Evolutionary conservation across 1,140 invertebrate genomes (phyloP), one percentile per base, ranked within the genome.

Genomic region (Maniola jurtina): DNA sequence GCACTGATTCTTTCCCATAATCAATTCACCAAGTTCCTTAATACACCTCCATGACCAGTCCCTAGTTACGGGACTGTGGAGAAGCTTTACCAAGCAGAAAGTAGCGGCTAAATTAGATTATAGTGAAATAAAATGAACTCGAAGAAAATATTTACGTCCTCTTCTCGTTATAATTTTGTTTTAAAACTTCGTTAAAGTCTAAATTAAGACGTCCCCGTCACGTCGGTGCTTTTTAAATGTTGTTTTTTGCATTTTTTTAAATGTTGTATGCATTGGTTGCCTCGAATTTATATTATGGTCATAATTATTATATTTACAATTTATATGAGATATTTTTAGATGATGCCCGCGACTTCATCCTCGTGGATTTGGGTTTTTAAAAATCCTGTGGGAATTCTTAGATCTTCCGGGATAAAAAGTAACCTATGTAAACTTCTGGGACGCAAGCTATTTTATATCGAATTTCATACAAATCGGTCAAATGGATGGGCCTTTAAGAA

Each of bases 71-170:
- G 10, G 0, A 11, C 42, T 45, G 42, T 11, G 10, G 57, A 68
- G 54, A 58, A 58, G 60, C 61, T 59, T 57, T 58, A 68, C 54
- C 60, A 47, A 68, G 61, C 61, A 47, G 66, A 61, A 67, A 67
- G 61, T 68, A 68, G 66, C 54, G 47, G 55, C 16, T 34, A 50
- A 68, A 68, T 68, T 63, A 68, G 66, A 68, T 68, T 68, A 68
- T 62, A 68, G 45, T 47, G 45, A 47, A 67, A 67, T 67, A 67
- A 67, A 67, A 62, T 54, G 64, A 61, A 66, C 16, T 61, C 50
- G 64, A 48, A 66, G 58, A 55, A 66, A 66, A 57, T 57, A 57
- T 57, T 57, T 57, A 57, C 55, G 55, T 57, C 52, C 52, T 55
- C 35, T 57, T 57, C 35, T 15, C 35, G 13, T 57, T 57, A 38